A percentile compares a stretch with the other conserved stretches of the same genome.
Evolutionary conservation across 2,797 vertebrate genomes (phyloP).

Genomic region (Chloroceryle inda): DNA sequence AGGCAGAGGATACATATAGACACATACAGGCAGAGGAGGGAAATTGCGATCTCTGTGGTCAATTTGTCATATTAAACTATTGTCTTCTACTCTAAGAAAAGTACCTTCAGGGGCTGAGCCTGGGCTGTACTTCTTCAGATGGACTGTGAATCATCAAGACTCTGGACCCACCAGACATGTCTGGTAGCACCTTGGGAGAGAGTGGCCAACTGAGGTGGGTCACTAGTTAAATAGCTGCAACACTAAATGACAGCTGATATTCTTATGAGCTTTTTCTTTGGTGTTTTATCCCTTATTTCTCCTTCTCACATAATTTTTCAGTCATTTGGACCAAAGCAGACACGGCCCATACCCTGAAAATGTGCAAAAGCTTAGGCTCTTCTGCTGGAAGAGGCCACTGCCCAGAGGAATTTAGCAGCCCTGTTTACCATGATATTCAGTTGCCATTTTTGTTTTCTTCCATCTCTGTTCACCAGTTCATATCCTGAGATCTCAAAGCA

Average conservation of each 20-base stretch:
- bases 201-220: background rate
- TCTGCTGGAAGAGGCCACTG: background rate
- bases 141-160: background rate
- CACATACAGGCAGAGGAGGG: background rate
- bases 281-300: background rate
- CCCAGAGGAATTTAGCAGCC: background rate
- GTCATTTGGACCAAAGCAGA: background rate
- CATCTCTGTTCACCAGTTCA: background rate
- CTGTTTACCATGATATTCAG: background rate
- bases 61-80: background rate
- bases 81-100: background rate
- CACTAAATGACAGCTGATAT: background rate
- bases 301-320: background rate
- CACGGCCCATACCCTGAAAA: background rate
- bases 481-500: background rate
- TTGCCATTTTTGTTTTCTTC: background rate
- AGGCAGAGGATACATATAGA: background rate
- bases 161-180: background rate
- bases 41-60: background rate
- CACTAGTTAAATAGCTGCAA: background rate
- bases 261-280: background rate
- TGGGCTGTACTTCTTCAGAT: background rate
- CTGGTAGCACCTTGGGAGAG: background rate
- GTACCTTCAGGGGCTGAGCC: background rate
- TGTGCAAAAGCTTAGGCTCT: background rate